Evolutionary conservation across 2,888 invertebrate genomes (phyloP).

Genomic region (Euproctis similis): DNA sequence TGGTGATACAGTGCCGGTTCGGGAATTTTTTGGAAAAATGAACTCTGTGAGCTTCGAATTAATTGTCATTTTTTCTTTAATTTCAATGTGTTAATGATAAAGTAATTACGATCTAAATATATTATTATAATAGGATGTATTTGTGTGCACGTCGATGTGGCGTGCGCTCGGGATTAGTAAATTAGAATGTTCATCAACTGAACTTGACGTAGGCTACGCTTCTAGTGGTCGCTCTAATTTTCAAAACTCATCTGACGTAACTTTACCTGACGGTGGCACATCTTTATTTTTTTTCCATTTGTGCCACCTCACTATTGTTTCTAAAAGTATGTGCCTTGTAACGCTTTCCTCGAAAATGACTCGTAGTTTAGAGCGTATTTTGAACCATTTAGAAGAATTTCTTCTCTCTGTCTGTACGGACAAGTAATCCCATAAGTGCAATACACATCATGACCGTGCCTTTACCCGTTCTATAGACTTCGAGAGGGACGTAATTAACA

Average conservation of each 20-base stretch:
- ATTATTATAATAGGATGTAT: slow-evolving; percentile 24
- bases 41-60: slow-evolving; percentile 61
- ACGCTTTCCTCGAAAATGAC: slow-evolving; percentile 71
- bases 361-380: slow-evolving; percentile 71
- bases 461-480: slow-evolving; percentile 75
- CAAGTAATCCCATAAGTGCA: slow-evolving; percentile 69
- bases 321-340: slow-evolving; percentile 76
- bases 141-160: slow-evolving; percentile 15
- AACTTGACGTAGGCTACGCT: slow-evolving; percentile 52
- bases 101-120: slow-evolving; percentile 24
- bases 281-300: slow-evolving; percentile 42
- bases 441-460: slow-evolving; percentile 76
- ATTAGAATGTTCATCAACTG: slow-evolving; percentile 24
- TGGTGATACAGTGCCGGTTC: slow-evolving; percentile 55
- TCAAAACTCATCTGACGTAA: slow-evolving; percentile 45
- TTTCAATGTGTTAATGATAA: slow-evolving; percentile 42
- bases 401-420: slow-evolving; percentile 68
- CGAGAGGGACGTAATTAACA: slow-evolving; percentile 75
- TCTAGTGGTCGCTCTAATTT: slow-evolving; percentile 62
- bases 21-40: slow-evolving; percentile 46
- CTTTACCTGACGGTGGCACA: slow-evolving; percentile 46
- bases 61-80: too few relatives aligned
- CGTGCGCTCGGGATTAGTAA: slow-evolving; percentile 30
- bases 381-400: slow-evolving; percentile 69
- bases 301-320: slow-evolving; percentile 64